Percentiles rank a stretch among this genome's conserved stretches.
These are phyloP conservation scores for Caracal caracal DNA, from an alignment of 2,113 vertebrate genomes.

Conservation along the genomic window DNA sequence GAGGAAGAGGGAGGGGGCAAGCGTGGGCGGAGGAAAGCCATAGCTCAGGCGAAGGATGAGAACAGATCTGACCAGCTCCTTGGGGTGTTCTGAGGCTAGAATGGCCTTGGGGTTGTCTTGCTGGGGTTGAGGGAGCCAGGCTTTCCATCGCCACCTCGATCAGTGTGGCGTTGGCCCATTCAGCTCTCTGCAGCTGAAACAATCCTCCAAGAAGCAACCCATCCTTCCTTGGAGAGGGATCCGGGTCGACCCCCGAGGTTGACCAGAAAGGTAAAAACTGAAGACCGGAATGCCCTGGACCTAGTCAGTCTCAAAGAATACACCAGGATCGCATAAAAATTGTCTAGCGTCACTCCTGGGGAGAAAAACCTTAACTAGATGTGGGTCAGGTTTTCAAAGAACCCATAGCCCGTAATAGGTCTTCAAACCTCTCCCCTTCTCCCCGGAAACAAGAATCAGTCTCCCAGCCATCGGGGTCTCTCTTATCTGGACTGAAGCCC, in stretches of 20 bases:
- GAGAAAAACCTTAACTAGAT: not conserved
- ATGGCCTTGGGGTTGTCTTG: not conserved
- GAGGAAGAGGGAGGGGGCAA: not conserved
- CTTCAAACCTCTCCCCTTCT: not conserved
- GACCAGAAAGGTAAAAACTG: not conserved
- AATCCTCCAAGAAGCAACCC: not conserved
- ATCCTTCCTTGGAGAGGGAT: not conserved
- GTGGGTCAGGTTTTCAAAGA: not conserved
- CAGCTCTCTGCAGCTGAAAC: not conserved
- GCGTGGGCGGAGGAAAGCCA: not conserved
- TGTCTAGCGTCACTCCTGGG: accelerated
- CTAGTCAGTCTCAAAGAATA: not conserved
- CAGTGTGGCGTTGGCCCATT: not conserved
- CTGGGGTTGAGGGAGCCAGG: not conserved
- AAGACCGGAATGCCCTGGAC: too few species aligned
- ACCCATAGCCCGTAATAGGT: not conserved
- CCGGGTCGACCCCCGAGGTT: not conserved
- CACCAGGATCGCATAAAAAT: not conserved
- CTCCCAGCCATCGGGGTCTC: not conserved
- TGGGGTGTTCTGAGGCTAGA: not conserved
- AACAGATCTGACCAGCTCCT: not conserved
- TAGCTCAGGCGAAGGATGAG: too few species aligned
- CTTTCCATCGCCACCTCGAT: accelerated
- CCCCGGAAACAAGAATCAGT: not conserved
- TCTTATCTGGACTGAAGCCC: not conserved